A percentile compares a stretch with the other conserved stretches of the same genome.
Conservation (phyloP, 1,140 invertebrate genomes). For the Drosophila navojoa region DNA sequence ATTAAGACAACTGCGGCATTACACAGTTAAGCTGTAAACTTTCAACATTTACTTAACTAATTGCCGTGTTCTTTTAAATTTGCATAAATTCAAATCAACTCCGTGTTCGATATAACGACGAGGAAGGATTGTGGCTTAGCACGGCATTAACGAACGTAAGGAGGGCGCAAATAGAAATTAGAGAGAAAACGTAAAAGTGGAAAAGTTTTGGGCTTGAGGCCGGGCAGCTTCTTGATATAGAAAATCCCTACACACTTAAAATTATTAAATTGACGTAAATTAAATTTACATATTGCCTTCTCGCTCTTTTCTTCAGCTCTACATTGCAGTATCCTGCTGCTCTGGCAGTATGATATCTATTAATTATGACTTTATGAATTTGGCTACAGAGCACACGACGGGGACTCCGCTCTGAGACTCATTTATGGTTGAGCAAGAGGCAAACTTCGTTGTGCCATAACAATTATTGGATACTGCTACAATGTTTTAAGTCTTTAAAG, state of each 20-base stretch:
- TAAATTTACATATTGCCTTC: background rate
- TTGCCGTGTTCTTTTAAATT: slow-evolving; percentile 69
- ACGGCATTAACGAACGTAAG: slow-evolving; percentile 16
- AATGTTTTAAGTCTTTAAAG: too few species aligned
- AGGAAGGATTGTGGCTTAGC: slow-evolving; percentile 36
- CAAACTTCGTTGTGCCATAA: background rate
- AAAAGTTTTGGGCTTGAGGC: background rate
- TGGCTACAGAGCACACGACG: background rate
- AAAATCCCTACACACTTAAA: too few species aligned
- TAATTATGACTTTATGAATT: slow-evolving; percentile 2
- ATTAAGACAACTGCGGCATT: slow-evolving; percentile 51
- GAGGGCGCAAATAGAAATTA: background rate
- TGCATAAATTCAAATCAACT: slow-evolving; percentile 58
- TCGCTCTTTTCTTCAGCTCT: background rate
- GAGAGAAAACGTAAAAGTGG: background rate
- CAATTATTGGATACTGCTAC: background rate
- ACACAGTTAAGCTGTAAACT: slow-evolving; percentile 47
- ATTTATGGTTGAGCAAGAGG: too few species aligned
- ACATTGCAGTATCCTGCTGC: background rate
- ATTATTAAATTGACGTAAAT: too few species aligned
- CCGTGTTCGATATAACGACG: slow-evolving; percentile 26
- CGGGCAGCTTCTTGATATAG: background rate
- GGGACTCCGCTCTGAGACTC: background rate
- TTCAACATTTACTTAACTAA: slow-evolving; percentile 76
- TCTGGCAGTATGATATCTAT: background rate